Conservation (phyloP, 2,797 vertebrate species). For the Neosilurus hyrtlii region DNA sequence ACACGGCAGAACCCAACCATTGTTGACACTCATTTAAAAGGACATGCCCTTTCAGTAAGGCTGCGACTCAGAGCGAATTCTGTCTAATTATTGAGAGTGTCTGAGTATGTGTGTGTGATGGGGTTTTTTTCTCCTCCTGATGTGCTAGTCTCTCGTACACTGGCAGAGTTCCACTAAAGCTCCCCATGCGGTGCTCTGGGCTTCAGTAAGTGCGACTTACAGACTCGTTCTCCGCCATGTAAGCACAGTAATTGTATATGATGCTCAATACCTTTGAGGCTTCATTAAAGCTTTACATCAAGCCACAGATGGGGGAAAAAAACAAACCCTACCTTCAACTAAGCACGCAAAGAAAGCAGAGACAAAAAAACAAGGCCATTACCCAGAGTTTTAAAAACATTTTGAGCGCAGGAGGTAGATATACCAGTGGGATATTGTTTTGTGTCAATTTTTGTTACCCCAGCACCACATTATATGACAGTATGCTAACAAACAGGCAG, state of each 20-base stretch:
- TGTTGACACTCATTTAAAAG: conserved; percentile 57
- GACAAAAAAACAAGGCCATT: conserved; percentile 49
- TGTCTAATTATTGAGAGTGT: conserved; percentile 49
- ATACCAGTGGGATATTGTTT: conserved; percentile 53
- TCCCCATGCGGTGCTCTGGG: conserved; percentile 11
- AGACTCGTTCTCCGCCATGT: conserved; percentile 55
- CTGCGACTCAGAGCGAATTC: conserved; percentile 47
- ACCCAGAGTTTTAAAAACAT: conserved; percentile 53
- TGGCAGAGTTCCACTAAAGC: conserved; percentile 46
- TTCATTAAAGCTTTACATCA: conserved; percentile 64
- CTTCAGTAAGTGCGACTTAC: conserved; percentile 30
- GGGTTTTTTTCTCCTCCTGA: conserved; percentile 40
- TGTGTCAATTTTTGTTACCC: conserved; percentile 42
- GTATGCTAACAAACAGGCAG: conserved; percentile 41
- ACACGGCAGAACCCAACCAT: conserved; percentile 48
- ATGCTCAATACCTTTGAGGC: conserved; percentile 61
- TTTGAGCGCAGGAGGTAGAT: conserved; percentile 56
- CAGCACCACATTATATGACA: conserved; percentile 45
- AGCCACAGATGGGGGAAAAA: conserved; percentile 47
- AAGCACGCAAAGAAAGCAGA: conserved; percentile 33
- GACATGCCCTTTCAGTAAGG: conserved; percentile 54
- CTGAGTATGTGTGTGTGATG: conserved; percentile 10
- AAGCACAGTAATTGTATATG: conserved; percentile 63
- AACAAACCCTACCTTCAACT: conserved; percentile 44
- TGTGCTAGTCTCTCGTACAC: conserved; percentile 30